These are phyloP conservation scores for Coenobita brevimanus DNA, from an alignment of 1,140 invertebrate genomes.

Conservation along the genomic window DNA sequence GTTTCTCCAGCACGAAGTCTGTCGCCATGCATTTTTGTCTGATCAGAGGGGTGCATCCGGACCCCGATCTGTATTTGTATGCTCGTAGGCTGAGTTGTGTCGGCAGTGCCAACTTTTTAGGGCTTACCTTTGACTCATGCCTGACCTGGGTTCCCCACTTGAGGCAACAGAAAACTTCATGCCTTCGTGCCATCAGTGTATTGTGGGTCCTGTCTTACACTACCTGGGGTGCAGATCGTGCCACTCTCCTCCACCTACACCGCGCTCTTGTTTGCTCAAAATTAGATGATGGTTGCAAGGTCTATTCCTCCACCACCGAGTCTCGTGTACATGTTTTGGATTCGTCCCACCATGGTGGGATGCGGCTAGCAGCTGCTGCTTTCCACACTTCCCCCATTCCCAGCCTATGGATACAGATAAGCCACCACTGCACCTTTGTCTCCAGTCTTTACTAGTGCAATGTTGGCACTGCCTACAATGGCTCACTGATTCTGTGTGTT, in stretches of 20 bases:
- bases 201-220: neutral
- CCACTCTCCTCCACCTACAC: neutral
- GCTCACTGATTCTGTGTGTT: too few species aligned
- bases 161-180: neutral
- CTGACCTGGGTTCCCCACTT: slow-evolving; percentile 10
- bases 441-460: too few species aligned
- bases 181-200: neutral
- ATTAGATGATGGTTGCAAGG: neutral
- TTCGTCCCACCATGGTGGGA: neutral
- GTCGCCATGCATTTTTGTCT: neutral
- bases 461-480: too few species aligned
- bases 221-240: neutral
- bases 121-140: neutral
- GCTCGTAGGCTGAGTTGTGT: neutral
- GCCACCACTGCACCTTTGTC: too few species aligned
- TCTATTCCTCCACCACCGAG: neutral
- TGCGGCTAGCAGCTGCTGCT: too few species aligned
- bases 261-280: neutral
- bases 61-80: neutral
- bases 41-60: neutral
- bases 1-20: neutral
- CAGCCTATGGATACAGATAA: too few species aligned
- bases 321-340: neutral
- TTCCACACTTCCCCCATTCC: too few species aligned
- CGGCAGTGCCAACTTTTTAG: neutral